These are phyloP conservation scores for Sylvilagus floridanus DNA, from an alignment of 2,797 vertebrate species.

Conservation along the genomic window DNA sequence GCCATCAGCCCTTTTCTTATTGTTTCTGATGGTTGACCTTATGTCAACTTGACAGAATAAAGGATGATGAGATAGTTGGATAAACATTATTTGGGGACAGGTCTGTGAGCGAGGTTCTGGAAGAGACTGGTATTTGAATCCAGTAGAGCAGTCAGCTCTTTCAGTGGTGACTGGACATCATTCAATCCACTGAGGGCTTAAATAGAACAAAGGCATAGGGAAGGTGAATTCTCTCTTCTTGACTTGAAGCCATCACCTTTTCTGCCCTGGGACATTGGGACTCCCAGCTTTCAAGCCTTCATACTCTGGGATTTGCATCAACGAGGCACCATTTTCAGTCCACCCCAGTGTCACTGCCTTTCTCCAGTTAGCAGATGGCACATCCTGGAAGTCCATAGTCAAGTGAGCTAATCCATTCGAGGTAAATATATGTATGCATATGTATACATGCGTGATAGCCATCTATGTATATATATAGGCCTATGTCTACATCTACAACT, in stretches of 20 bases:
- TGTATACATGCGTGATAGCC: too few species aligned
- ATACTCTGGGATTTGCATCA: neutral
- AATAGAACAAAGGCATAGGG: too few species aligned
- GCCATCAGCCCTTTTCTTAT: neutral
- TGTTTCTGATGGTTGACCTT: neutral
- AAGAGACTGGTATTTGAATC: neutral
- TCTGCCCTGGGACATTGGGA: neutral
- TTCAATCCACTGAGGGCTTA: neutral
- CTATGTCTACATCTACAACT: too few species aligned
- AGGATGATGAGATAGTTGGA: neutral
- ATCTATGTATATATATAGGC: too few species aligned
- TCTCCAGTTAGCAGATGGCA: neutral
- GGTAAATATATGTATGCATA: too few species aligned
- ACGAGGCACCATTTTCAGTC: neutral
- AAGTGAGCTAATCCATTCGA: neutral
- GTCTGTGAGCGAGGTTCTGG: neutral
- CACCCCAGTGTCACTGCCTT: neutral
- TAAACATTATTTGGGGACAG: neutral
- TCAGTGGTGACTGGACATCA: neutral
- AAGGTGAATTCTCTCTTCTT: neutral
- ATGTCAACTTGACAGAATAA: neutral
- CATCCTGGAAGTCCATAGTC: neutral
- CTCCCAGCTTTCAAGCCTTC: neutral
- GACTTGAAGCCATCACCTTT: neutral
- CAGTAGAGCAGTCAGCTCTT: neutral